Conservation (phyloP, 2,113 vertebrate species). For the Eptatretus burgeri region DNA sequence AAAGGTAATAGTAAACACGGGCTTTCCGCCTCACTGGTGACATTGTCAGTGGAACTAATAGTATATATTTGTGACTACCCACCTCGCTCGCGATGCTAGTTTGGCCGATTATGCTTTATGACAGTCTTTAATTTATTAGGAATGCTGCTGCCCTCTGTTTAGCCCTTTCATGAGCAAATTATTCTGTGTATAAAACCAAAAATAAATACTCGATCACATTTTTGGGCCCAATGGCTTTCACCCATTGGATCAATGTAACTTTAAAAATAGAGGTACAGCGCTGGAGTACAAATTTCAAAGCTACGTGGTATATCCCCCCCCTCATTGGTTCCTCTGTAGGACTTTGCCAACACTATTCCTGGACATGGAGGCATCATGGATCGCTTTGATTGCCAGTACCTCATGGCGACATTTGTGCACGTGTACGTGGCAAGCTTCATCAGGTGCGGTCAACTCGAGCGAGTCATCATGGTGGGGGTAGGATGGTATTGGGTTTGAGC, state of each 20-base stretch:
- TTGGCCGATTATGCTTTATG: too few species aligned
- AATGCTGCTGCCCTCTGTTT: too few species aligned
- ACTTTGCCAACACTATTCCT: slow-evolving; percentile 90
- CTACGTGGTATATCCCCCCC: not conserved
- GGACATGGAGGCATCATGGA: slow-evolving; percentile 96
- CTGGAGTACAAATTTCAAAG: not conserved
- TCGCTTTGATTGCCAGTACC: slow-evolving; percentile 89
- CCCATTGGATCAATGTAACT: not conserved
- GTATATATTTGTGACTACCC: too few species aligned
- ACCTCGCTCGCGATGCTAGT: too few species aligned
- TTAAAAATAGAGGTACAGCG: not conserved
- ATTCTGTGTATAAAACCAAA: too few species aligned
- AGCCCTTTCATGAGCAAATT: too few species aligned
- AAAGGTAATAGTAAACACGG: slow-evolving; percentile 26
- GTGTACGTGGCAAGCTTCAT: slow-evolving; percentile 99
- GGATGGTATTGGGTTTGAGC: not conserved
- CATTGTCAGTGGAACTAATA: too few species aligned
- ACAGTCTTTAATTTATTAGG: too few species aligned
- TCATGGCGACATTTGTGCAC: slow-evolving; percentile 96
- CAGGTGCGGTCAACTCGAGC: slow-evolving; percentile 24
- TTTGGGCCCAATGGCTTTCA: too few species aligned
- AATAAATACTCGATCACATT: too few species aligned
- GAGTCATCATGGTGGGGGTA: not conserved
- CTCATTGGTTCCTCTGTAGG: slow-evolving; percentile 18
- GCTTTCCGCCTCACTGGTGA: too few species aligned